These are phyloP conservation scores for Cottoperca gobio DNA, from an alignment of 2,797 vertebrate genomes.

Conservation along the genomic window DNA sequence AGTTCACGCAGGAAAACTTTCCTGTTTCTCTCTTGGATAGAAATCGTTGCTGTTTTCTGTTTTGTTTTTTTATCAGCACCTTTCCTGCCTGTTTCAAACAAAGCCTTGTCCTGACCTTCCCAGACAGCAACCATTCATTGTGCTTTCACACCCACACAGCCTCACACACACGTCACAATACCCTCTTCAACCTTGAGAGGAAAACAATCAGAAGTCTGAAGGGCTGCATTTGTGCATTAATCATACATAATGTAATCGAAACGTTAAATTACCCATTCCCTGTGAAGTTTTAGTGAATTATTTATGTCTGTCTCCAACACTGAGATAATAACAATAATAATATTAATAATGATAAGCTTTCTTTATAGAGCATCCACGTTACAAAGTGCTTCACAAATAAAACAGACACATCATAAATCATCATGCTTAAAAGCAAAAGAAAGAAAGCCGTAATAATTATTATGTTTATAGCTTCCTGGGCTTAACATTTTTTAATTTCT, in stretches of 20 bases:
- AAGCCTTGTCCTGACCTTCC: conserved; percentile 41
- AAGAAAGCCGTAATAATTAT: too few relatives aligned
- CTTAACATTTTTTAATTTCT: not conserved
- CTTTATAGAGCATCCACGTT: too few relatives aligned
- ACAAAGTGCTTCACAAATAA: too few relatives aligned
- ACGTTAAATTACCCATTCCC: not conserved
- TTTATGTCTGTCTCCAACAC: not conserved
- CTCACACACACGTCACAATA: conserved; percentile 35
- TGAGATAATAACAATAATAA: too few relatives aligned
- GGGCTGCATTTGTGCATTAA: conserved; percentile 21
- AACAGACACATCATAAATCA: too few relatives aligned
- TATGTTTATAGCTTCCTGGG: conserved; percentile 2
- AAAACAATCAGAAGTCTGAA: conserved; percentile 29
- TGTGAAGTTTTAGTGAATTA: too few relatives aligned
- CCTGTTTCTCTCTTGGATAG: conserved; percentile 1
- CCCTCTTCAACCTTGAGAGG: conserved; percentile 37
- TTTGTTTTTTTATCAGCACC: conserved; percentile 26
- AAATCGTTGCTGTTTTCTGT: not conserved
- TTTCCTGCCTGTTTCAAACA: conserved; percentile 41
- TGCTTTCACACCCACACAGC: conserved; percentile 29
- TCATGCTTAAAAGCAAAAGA: too few relatives aligned
- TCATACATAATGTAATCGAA: conserved; percentile 13
- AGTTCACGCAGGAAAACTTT: conserved; percentile 12
- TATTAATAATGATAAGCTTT: too few relatives aligned
- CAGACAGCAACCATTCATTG: conserved; percentile 40